These are phyloP conservation scores for Tychaedon coryphoeus DNA, from an alignment of 2,113 vertebrate species.

Conservation along the genomic window DNA sequence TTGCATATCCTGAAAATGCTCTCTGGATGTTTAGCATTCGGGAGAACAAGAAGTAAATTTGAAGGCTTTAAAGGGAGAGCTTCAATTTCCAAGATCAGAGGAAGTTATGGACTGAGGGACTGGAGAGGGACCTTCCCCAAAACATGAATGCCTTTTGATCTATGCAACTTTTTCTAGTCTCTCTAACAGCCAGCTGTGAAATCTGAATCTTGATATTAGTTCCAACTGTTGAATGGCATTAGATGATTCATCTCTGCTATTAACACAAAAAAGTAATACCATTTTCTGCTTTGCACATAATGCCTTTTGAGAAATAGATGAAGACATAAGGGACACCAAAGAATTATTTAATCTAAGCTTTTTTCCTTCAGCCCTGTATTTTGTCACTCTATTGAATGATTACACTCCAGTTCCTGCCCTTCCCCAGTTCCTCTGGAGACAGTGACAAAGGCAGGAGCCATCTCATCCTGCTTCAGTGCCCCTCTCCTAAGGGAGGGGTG, in stretches of 20 bases:
- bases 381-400: not conserved
- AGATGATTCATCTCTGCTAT: constrained; percentile 35
- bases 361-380: not conserved
- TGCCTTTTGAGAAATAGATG: constrained; percentile 60
- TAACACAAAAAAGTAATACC: constrained; percentile 49
- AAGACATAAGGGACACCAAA: constrained; percentile 39
- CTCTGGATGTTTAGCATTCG: not conserved
- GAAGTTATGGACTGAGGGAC: not conserved
- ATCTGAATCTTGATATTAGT: not conserved
- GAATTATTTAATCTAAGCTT: constrained; percentile 41
- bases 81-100: not conserved
- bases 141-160: not conserved
- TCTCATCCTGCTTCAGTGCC: not conserved
- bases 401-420: not conserved
- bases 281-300: constrained; percentile 44
- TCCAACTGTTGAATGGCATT: constrained; percentile 24
- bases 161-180: not conserved
- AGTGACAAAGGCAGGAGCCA: not conserved
- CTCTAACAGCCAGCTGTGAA: not conserved
- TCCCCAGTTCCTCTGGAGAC: not conserved
- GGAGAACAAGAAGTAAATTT: not conserved
- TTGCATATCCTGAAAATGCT: not conserved
- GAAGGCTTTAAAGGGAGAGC: not conserved
- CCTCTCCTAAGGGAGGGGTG: not conserved
- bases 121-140: not conserved